A percentile compares a stretch with the other conserved stretches of the same genome.
These are phyloP conservation scores for Spheniscus humboldti DNA, from an alignment of 2,797 vertebrate species.

Conservation along the genomic window DNA sequence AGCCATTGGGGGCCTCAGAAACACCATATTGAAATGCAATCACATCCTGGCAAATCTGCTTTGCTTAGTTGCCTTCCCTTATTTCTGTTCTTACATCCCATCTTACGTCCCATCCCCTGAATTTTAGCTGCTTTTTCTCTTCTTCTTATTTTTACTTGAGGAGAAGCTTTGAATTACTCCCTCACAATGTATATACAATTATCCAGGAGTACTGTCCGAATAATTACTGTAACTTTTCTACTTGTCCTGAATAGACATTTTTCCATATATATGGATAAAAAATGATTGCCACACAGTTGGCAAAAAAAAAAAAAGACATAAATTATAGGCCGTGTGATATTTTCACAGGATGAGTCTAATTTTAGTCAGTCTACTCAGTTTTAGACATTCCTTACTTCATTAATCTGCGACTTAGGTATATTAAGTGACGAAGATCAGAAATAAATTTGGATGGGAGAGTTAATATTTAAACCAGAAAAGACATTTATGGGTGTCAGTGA, in stretches of 20 bases:
- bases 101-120: neutral
- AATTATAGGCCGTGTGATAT: neutral
- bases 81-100: neutral
- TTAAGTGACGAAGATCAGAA: constrained; percentile 40
- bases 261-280: neutral
- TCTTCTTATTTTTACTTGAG: neutral
- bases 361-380: constrained; percentile 44
- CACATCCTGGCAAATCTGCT: neutral
- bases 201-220: neutral
- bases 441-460: constrained; percentile 50
- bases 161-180: neutral
- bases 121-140: neutral
- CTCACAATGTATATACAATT: neutral
- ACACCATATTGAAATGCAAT: accelerated
- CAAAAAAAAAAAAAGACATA: neutral
- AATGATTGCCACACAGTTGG: neutral
- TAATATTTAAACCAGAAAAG: constrained; percentile 55
- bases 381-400: constrained; percentile 49
- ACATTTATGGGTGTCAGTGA: neutral
- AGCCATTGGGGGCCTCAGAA: neutral
- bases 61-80: neutral
- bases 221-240: neutral
- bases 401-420: constrained; percentile 40
- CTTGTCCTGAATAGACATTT: neutral
- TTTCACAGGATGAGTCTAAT: neutral